phyloP scores from a whole-genome alignment of 2,113 vertebrate genomes.

The Gnathonemus longibarbis region DNA sequence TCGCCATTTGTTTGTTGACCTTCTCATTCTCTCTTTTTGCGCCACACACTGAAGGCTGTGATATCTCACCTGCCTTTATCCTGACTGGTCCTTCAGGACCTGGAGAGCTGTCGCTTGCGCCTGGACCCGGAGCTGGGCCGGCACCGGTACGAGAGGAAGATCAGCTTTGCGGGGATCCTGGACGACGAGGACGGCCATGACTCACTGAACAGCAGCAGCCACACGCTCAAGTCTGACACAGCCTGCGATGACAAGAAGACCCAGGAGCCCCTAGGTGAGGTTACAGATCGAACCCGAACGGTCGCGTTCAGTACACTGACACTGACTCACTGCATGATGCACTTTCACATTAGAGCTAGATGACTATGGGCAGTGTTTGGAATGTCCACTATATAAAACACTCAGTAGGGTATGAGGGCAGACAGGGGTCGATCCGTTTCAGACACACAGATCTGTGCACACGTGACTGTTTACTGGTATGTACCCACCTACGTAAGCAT shows the following conservation, averaged over 20 bases:
- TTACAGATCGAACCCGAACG: neutral
- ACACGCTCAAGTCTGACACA: constrained; percentile 93
- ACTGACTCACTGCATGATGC: neutral
- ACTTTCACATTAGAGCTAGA: neutral
- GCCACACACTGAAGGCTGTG: neutral
- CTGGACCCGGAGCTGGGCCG: constrained; percentile 90
- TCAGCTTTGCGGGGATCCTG: constrained; percentile 95
- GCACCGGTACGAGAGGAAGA: constrained; percentile 96
- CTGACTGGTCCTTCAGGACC: constrained; percentile 63
- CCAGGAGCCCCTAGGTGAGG: constrained; percentile 58
- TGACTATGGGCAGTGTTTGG: neutral
- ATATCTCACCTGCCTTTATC: neutral
- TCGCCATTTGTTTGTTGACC: neutral
- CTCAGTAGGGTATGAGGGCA: neutral
- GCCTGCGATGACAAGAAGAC: constrained; percentile 87
- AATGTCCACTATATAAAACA: neutral
- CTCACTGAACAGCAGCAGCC: constrained; percentile 96
- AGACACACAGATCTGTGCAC: neutral
- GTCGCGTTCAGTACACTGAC: neutral
- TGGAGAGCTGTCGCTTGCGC: constrained; percentile 85
- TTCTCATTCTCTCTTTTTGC: neutral
- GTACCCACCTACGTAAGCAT: neutral
- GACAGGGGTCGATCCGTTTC: neutral
- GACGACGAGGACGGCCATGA: constrained; percentile 95
- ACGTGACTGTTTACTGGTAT: neutral